Conservation (phyloP, 2,113 vertebrate genomes). For the Prolemur simus region DNA sequence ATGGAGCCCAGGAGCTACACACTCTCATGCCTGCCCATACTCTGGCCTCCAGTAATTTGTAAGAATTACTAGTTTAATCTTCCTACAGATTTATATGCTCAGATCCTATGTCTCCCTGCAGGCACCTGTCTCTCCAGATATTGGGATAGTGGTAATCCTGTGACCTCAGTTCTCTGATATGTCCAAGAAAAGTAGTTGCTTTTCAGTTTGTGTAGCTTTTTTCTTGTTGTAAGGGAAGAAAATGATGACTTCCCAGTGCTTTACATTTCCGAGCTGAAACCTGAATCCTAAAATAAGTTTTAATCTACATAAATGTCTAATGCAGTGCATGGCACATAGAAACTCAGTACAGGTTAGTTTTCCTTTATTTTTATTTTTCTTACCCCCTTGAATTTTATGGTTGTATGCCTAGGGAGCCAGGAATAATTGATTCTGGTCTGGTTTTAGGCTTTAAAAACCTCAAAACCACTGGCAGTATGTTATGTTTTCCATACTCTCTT, state of each 20-base stretch:
- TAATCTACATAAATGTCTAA: constrained; percentile 20
- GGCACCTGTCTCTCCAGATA: not conserved
- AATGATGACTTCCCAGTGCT: constrained; percentile 12
- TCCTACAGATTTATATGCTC: not conserved
- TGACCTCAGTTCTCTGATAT: constrained; percentile 6
- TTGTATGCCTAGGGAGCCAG: constrained; percentile 29
- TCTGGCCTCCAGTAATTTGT: constrained; percentile 20
- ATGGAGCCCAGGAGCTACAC: not conserved
- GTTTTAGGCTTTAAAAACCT: constrained; percentile 46
- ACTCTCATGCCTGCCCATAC: not conserved
- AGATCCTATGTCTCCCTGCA: not conserved
- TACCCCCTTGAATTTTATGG: constrained; percentile 37
- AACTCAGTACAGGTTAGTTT: constrained; percentile 31
- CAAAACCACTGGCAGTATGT: not conserved
- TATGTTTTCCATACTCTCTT: constrained; percentile 9
- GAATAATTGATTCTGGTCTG: constrained; percentile 57
- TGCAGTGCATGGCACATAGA: not conserved
- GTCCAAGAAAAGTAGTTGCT: constrained; percentile 1
- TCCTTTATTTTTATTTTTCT: not conserved
- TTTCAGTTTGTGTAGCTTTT: constrained; percentile 31
- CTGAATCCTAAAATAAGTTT: constrained; percentile 30
- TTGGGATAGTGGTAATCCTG: not conserved
- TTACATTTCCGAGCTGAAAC: not conserved
- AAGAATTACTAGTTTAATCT: constrained; percentile 44
- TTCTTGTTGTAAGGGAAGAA: not conserved